A percentile compares a stretch with the other conserved stretches of the same genome.
phyloP scores from a whole-genome alignment of 2,888 invertebrate genomes.

The Leptinotarsa juncta region DNA sequence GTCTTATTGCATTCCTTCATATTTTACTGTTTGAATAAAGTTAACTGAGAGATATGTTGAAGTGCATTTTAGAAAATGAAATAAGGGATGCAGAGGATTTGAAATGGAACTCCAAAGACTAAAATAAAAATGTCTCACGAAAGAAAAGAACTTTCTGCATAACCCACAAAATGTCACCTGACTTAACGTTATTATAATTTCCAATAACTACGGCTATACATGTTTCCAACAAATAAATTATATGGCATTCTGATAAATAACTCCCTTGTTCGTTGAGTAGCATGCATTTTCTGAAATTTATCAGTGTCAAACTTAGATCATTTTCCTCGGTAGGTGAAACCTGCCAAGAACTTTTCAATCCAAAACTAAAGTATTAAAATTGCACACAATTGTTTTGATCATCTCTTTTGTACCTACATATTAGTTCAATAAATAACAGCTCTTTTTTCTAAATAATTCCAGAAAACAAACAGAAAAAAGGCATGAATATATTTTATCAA shows the following conservation, averaged over 20 bases:
- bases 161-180: slow-evolving; percentile 13
- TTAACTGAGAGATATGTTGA: too few relatives aligned
- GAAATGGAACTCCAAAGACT: too few relatives aligned
- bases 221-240: slow-evolving; percentile 24
- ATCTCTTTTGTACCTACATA: slow-evolving; percentile 33
- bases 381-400: slow-evolving; percentile 31
- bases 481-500: background rate
- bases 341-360: background rate
- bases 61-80: too few relatives aligned
- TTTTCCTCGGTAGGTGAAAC: background rate
- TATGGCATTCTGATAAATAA: slow-evolving; percentile 21
- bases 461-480: background rate
- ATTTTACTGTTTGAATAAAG: too few relatives aligned
- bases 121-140: background rate
- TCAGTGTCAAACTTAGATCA: background rate
- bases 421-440: slow-evolving; percentile 36
- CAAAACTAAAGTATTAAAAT: slow-evolving; percentile 8
- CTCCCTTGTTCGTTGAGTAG: slow-evolving; percentile 9
- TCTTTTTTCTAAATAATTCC: slow-evolving; percentile 21
- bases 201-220: background rate
- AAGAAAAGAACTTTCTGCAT: background rate
- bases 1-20: too few relatives aligned
- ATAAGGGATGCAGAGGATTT: too few relatives aligned
- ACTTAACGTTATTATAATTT: background rate
- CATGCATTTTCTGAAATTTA: background rate